Percentiles rank a stretch among this genome's conserved stretches.
These are phyloP conservation scores for Camponotus pennsylvanicus DNA, from an alignment of 1,140 invertebrate species.

Conservation along the genomic window DNA sequence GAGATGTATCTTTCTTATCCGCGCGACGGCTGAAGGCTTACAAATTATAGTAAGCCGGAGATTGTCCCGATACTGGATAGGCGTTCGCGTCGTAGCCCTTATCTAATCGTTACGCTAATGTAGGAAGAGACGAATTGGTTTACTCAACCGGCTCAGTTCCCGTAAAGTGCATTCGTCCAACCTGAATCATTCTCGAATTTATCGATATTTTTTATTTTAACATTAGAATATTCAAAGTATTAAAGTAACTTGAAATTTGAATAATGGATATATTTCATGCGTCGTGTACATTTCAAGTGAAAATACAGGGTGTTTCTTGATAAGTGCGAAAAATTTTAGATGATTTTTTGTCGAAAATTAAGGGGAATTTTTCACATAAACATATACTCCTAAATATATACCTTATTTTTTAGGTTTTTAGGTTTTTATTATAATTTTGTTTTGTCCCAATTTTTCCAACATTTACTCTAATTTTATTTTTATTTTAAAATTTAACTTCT, in stretches of 20 bases:
- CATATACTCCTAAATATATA: no score
- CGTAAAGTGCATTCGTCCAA: neutral
- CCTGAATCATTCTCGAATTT: neutral
- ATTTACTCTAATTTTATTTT: no score
- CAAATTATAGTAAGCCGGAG: conserved; percentile 61
- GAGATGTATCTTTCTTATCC: conserved; percentile 66
- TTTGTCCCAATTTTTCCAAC: no score
- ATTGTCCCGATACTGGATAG: conserved; percentile 53
- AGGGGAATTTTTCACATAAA: no score
- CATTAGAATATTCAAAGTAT: neutral
- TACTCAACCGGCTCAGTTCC: conserved; percentile 15
- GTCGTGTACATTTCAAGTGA: neutral
- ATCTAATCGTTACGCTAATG: conserved; percentile 61
- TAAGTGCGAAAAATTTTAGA: no score
- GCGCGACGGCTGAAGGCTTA: conserved; percentile 53
- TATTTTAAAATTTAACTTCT: no score
- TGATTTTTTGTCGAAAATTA: no score
- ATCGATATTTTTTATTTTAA: neutral
- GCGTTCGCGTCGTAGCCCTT: conserved; percentile 44
- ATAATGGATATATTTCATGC: neutral
- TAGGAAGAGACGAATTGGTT: conserved; percentile 55
- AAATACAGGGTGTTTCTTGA: no score
- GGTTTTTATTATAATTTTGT: no score
- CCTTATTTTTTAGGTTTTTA: no score
- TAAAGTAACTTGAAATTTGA: neutral